These are phyloP conservation scores for Julus scandinavius DNA, from an alignment of 2,888 invertebrate genomes.

Conservation along the genomic window DNA sequence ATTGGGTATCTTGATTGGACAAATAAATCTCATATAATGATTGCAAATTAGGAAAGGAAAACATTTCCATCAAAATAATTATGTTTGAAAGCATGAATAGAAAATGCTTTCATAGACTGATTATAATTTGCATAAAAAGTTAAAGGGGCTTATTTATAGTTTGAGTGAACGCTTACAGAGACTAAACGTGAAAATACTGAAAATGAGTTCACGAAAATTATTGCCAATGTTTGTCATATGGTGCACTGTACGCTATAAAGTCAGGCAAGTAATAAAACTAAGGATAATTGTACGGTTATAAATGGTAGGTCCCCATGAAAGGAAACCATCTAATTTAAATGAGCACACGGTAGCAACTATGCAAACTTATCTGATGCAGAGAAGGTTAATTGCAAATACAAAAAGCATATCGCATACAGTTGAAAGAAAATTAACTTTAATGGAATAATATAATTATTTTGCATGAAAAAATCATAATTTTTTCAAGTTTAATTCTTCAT, in stretches of 20 bases:
- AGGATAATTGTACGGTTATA: conserved; percentile 23
- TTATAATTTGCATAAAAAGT: background rate
- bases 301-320: conserved; percentile 7
- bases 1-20: too few relatives aligned
- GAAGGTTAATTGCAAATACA: background rate
- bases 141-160: background rate
- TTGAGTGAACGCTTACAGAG: background rate
- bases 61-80: too few relatives aligned
- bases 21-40: too few relatives aligned
- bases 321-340: background rate
- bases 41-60: too few relatives aligned
- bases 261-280: background rate
- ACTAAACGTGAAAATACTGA: background rate
- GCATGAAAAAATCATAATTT: too few relatives aligned
- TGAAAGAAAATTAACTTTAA: background rate
- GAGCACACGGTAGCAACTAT: background rate
- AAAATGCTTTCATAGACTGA: background rate
- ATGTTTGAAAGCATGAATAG: too few relatives aligned
- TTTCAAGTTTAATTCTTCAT: too few relatives aligned
- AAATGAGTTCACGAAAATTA: background rate
- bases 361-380: background rate
- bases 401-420: background rate
- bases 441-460: background rate
- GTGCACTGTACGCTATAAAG: background rate
- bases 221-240: background rate